These are phyloP conservation scores for Marronus borbonicus DNA, from an alignment of 2,888 invertebrate genomes.

Conservation along the genomic window DNA sequence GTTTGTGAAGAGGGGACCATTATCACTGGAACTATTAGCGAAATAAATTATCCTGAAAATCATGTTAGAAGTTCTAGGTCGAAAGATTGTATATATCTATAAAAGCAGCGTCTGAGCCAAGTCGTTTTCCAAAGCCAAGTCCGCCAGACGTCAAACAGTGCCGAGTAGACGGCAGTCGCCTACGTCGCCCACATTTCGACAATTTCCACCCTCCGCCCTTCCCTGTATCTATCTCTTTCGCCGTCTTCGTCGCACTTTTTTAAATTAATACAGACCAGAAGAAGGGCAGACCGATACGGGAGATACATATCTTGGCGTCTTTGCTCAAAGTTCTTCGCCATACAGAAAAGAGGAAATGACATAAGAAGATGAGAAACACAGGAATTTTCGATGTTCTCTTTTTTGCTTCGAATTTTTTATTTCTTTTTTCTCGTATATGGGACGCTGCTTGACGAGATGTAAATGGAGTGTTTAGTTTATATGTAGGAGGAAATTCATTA, in stretches of 20 bases:
- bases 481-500: no score
- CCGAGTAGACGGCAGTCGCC: conserved; percentile 4
- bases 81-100: neutral
- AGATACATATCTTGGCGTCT: conserved; percentile 1
- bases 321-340: neutral
- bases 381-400: neutral
- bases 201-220: neutral
- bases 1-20: neutral
- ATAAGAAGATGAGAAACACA: neutral
- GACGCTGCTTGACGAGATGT: no score
- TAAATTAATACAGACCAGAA: neutral
- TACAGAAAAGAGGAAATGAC: neutral
- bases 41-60: conserved; percentile 16
- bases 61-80: conserved; percentile 14
- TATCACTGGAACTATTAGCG: conserved; percentile 2
- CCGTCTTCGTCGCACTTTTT: neutral
- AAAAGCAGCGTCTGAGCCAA: neutral
- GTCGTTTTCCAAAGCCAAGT: neutral
- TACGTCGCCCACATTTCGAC: conserved; percentile 8
- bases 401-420: no score
- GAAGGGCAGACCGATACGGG: neutral
- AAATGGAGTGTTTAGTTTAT: no score
- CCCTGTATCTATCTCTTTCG: neutral
- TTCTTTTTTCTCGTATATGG: no score
- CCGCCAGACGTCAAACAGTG: conserved; percentile 2